These are phyloP conservation scores for Paratrypauchen microcephalus DNA, from an alignment of 2,797 vertebrate species.

Conservation along the genomic window DNA sequence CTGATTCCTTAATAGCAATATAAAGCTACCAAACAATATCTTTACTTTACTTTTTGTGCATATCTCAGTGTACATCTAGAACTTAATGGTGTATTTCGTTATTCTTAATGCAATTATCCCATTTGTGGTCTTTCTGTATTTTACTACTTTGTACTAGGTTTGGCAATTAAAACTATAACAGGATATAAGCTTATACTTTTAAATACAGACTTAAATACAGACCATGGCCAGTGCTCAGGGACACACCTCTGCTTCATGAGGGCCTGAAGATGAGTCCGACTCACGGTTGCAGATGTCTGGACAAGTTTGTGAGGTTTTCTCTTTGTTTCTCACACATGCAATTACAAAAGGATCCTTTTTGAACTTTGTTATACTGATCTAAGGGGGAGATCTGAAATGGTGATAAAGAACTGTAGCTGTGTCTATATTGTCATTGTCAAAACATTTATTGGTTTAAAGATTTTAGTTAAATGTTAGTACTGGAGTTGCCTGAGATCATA, in stretches of 20 bases:
- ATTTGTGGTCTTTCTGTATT: no score
- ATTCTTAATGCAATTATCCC: no score
- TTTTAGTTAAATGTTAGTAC: not conserved
- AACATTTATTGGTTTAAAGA: not conserved
- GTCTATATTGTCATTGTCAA: not conserved
- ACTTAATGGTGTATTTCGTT: no score
- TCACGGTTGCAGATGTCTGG: slow-evolving; percentile 71
- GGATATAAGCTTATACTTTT: slow-evolving; percentile 10
- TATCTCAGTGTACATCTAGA: no score
- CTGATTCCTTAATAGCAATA: no score
- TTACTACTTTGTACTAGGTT: no score
- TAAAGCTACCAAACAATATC: no score
- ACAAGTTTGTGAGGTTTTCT: slow-evolving; percentile 67
- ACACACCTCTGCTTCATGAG: slow-evolving; percentile 36
- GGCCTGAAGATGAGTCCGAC: slow-evolving; percentile 55
- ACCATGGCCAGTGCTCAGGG: slow-evolving; percentile 61
- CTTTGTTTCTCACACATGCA: slow-evolving; percentile 20
- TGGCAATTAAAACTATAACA: slow-evolving; percentile 6
- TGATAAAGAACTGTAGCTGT: not conserved
- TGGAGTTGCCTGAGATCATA: not conserved
- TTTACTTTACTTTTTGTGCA: no score
- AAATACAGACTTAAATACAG: no score
- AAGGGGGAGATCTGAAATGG: not conserved
- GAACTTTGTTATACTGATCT: not conserved
- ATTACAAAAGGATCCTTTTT: not conserved